Percentiles rank a stretch among this genome's conserved stretches.
These are phyloP conservation scores for Lepidocolaptes lacrymiger DNA, from an alignment of 2,797 vertebrate genomes.

Conservation along the genomic window DNA sequence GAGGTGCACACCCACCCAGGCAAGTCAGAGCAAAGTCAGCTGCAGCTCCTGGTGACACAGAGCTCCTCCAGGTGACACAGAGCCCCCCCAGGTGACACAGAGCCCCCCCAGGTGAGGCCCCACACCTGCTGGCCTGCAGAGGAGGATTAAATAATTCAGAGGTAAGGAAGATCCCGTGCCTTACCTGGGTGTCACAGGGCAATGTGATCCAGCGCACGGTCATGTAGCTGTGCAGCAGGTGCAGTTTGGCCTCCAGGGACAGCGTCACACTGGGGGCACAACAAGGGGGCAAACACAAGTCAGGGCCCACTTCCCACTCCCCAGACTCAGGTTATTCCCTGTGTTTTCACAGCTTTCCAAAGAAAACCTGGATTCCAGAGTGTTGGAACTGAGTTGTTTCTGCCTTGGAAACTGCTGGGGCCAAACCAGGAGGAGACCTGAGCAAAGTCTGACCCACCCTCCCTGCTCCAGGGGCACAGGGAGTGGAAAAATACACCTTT, in stretches of 20 bases:
- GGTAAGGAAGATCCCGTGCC: background rate
- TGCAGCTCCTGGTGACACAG: background rate
- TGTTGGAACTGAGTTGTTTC: accelerated
- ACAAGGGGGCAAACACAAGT: background rate
- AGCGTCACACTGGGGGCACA: conserved; percentile 83
- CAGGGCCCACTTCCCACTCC: background rate
- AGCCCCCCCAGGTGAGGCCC: too few species aligned
- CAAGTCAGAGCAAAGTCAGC: background rate
- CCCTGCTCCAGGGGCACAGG: accelerated
- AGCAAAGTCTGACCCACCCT: background rate
- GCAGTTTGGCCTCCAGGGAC: conserved; percentile 93
- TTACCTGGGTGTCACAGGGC: conserved; percentile 88
- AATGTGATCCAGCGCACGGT: conserved; percentile 89
- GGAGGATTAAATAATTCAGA: background rate
- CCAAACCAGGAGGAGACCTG: background rate
- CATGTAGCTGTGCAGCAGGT: conserved; percentile 95
- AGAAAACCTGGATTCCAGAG: background rate
- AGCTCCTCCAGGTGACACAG: background rate
- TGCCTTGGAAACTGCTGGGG: background rate
- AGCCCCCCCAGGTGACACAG: background rate
- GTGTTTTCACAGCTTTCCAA: background rate
- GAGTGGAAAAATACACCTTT: background rate
- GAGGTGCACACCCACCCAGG: background rate
- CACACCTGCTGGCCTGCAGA: accelerated
- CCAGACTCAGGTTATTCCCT: background rate